phyloP scores from a whole-genome alignment of 2,888 invertebrate genomes.

The Atrina japonica region DNA sequence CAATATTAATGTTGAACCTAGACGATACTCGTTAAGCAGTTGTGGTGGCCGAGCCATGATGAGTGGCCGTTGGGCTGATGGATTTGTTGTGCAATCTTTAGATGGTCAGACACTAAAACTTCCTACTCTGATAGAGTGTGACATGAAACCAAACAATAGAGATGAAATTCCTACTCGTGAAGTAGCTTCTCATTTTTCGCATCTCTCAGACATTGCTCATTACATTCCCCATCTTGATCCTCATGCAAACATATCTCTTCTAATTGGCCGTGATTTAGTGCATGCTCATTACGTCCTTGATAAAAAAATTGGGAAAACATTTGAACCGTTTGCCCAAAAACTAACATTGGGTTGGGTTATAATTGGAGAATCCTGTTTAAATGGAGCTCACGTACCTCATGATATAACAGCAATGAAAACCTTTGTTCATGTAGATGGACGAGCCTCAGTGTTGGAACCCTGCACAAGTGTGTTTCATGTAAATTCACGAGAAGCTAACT shows the following conservation, averaged over 20 bases:
- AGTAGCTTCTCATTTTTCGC: slow-evolving; percentile 17
- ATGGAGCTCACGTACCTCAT: slow-evolving; percentile 9
- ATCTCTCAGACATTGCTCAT: slow-evolving; percentile 18
- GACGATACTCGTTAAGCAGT: slow-evolving; percentile 20
- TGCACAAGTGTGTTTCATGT: neutral
- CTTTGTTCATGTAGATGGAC: neutral
- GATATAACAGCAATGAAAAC: neutral
- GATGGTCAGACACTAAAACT: slow-evolving; percentile 33
- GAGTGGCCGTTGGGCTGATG: slow-evolving; percentile 31
- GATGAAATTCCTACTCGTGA: slow-evolving; percentile 33
- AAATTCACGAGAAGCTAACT: neutral
- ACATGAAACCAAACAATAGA: slow-evolving; percentile 30
- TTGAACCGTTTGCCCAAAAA: slow-evolving; percentile 16
- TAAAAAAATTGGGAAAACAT: slow-evolving; percentile 9
- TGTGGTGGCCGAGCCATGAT: slow-evolving; percentile 28
- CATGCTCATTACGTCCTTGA: slow-evolving; percentile 26
- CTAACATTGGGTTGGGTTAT: slow-evolving; percentile 29
- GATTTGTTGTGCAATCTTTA: slow-evolving; percentile 33
- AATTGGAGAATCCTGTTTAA: slow-evolving; percentile 26
- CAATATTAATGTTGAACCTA: neutral
- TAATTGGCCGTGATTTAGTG: slow-evolving; percentile 21
- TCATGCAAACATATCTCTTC: slow-evolving; percentile 16
- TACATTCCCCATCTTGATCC: slow-evolving; percentile 9
- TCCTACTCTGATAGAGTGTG: slow-evolving; percentile 43
- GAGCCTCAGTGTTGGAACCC: neutral